Percentiles rank a stretch among this genome's conserved stretches.
Conservation (phyloP, 2,113 vertebrate species). For the Taxidea taxus region DNA sequence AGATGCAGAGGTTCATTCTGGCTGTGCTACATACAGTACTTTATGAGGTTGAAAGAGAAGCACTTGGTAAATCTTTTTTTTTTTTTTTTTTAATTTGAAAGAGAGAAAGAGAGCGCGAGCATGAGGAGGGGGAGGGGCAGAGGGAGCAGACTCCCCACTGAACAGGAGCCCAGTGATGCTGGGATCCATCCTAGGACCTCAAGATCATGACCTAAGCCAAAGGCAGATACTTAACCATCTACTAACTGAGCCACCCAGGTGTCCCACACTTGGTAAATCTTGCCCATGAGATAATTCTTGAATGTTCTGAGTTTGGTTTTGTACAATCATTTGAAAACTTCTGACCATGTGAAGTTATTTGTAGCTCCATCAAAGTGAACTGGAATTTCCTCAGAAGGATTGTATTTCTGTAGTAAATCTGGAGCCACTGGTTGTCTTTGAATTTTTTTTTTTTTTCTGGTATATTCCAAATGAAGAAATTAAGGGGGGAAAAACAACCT, state of each 20-base stretch:
- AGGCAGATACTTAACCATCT: background rate
- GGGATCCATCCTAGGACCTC: background rate
- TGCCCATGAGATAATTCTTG: background rate
- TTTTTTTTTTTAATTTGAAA: background rate
- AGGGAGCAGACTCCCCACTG: background rate
- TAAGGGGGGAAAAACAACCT: background rate
- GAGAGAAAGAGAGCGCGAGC: too few species aligned
- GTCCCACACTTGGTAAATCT: background rate
- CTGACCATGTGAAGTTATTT: background rate
- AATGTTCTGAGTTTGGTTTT: background rate
- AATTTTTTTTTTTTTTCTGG: background rate
- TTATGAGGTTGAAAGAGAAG: background rate
- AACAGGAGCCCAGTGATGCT: background rate
- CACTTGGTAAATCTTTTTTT: background rate
- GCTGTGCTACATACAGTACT: background rate
- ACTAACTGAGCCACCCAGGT: background rate
- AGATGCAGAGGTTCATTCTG: background rate
- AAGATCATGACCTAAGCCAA: background rate
- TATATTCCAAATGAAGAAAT: constrained; percentile 14
- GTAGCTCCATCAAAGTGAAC: background rate
- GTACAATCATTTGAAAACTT: background rate
- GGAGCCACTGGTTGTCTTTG: background rate
- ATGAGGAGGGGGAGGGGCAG: background rate
- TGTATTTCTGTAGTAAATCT: background rate
- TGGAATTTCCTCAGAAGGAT: background rate